Percentiles rank a stretch among this genome's conserved stretches.
phyloP scores from a whole-genome alignment of 2,113 vertebrate species.

The Malurus elegans region DNA sequence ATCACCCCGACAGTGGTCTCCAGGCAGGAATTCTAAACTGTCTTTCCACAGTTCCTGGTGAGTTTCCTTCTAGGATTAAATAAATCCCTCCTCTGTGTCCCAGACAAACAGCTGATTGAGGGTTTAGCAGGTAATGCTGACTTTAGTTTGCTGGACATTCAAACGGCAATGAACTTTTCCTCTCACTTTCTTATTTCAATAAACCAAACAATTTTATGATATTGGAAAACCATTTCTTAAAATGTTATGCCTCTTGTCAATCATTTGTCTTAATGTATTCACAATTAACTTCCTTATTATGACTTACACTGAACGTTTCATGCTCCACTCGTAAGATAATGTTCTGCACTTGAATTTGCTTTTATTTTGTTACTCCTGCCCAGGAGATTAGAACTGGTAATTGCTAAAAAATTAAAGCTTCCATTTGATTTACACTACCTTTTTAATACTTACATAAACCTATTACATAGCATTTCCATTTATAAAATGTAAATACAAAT shows the following conservation, averaged over 20 bases:
- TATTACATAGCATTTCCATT: not conserved
- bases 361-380: not conserved
- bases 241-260: not conserved
- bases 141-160: not conserved
- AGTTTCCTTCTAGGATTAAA: slow-evolving; percentile 24
- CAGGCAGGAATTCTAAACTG: not conserved
- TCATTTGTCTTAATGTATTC: not conserved
- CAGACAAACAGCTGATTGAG: not conserved
- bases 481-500: not conserved
- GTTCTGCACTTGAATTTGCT: not conserved
- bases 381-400: not conserved
- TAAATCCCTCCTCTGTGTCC: not conserved
- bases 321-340: not conserved
- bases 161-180: too few species aligned
- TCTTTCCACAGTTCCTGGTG: not conserved
- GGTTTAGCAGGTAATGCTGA: not conserved
- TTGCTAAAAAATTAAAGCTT: not conserved
- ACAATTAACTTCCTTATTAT: not conserved
- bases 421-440: not conserved
- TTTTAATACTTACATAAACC: not conserved
- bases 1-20: not conserved
- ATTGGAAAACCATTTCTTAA: not conserved
- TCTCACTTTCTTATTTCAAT: not conserved
- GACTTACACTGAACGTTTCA: not conserved
- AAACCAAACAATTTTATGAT: not conserved